A percentile compares a stretch with the other conserved stretches of the same genome.
Conservation (phyloP, 2,797 vertebrate species). For the Sebastes diploproa region DNA sequence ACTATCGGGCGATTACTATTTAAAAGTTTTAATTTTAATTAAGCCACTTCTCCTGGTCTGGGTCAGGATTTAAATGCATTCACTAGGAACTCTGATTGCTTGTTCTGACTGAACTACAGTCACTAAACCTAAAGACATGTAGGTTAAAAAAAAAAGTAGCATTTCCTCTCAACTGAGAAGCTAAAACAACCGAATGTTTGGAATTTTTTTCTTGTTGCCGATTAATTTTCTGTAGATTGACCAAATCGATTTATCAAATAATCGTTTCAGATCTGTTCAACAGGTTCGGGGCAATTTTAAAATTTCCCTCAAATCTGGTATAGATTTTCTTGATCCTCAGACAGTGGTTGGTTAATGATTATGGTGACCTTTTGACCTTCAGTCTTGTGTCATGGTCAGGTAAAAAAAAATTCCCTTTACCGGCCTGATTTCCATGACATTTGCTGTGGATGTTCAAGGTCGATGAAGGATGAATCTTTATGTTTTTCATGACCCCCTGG, state of each 20-base stretch:
- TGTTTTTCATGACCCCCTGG: not conserved
- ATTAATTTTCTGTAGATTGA: not conserved
- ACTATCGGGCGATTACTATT: no score
- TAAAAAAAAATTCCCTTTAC: not conserved
- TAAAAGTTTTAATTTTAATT: no score
- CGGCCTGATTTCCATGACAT: not conserved
- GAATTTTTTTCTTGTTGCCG: not conserved
- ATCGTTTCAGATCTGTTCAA: no score
- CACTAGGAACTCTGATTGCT: not conserved
- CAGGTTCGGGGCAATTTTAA: not conserved
- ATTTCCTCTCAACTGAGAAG: no score
- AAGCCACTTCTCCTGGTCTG: rapidly evolving
- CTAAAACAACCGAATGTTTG: not conserved
- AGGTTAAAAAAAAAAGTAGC: no score
- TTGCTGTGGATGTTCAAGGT: not conserved
- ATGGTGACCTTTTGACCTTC: not conserved
- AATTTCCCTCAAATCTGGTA: not conserved
- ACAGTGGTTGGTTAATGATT: not conserved
- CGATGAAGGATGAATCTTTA: not conserved
- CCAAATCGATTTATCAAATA: no score
- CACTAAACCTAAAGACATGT: no score
- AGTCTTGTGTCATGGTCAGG: not conserved
- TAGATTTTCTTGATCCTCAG: not conserved
- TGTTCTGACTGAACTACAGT: not conserved
- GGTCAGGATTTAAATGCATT: not conserved